Base-by-base conservation (phyloP, 2,797 vertebrate species). In the Luscinia megarhynchos region DNA sequence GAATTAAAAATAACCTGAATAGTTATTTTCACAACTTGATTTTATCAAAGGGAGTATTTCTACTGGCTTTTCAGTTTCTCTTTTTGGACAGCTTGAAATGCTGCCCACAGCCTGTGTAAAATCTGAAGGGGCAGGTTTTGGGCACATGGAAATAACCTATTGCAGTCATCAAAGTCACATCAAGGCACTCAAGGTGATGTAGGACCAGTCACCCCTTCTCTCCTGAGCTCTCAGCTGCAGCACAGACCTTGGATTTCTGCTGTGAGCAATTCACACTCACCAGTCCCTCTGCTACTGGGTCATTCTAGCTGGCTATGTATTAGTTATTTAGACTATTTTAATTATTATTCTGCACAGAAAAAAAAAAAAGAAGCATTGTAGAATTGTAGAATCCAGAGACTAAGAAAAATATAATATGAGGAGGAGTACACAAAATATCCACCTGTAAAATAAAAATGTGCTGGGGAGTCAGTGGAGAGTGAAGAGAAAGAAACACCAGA, bases 371-470 rank as follows among this genome's bases (percentile, higher is more conserved):
- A 30, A 69, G 74, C 40, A 92, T 38, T 38, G 38, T 87, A 73
- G 40, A 43, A 92, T 24, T 26, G 48, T 50, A 26, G 48, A 26
- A 50, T 29, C 9, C 21, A 58, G 48, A 50, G 48, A 26, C 15
- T 26, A 50, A 50, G 48, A 85, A 92, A 94, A 93, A 75, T 14
- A 77, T 50, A 13, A 41, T 46, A 4, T 9, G 32, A 80, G 83
- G 46, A 82, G 64, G 6, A 82, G 38, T 51, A 92, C 50, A 64
- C 15, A 94, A 95, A 81, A 68, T 82, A 84, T 51, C 58, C 58
- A 86, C 46, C 32, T 59, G 50, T 61, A 64, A 95, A 93, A 85
- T 72, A 69, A 92, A 93, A 89, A 57, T 10, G 18, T 80, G 66
- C 59, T 75, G 32, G 27, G 17, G 24, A 63, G 61, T 84, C 59